Conservation (phyloP, 2,888 invertebrate species). For the Drosophila demipolita region DNA sequence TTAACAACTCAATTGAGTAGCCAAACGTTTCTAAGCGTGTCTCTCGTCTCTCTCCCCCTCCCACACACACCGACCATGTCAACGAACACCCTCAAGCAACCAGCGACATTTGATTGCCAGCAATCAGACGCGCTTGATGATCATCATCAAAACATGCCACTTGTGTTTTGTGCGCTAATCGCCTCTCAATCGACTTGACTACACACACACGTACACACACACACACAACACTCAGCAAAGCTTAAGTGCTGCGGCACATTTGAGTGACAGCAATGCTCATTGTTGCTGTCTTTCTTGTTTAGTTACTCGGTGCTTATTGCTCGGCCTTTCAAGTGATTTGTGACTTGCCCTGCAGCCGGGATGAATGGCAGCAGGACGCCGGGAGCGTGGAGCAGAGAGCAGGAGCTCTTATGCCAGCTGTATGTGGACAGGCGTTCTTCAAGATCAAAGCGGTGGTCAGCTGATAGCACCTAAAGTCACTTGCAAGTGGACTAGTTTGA, state of each 20-base stretch:
- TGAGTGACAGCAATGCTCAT: slow-evolving; percentile 64
- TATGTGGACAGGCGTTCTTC: slow-evolving; percentile 25
- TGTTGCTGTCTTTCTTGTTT: slow-evolving; percentile 36
- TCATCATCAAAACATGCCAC: slow-evolving; percentile 79
- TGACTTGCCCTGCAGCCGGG: slow-evolving; percentile 45
- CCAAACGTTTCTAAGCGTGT: slow-evolving; percentile 74
- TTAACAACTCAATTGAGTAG: slow-evolving; percentile 77
- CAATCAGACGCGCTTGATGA: slow-evolving; percentile 72
- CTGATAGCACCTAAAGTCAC: slow-evolving; percentile 23
- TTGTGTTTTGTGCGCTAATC: slow-evolving; percentile 77
- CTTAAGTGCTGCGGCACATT: slow-evolving; percentile 70
- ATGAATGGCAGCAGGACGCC: not conserved
- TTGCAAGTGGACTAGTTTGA: slow-evolving; percentile 1
- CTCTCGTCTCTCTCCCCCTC: slow-evolving; percentile 13
- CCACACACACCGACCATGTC: too few relatives aligned
- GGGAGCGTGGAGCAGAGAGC: not conserved
- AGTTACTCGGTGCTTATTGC: slow-evolving; percentile 65
- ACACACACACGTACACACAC: slow-evolving; percentile 22
- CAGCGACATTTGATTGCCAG: slow-evolving; percentile 75
- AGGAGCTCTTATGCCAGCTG: slow-evolving; percentile 14
- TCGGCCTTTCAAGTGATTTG: slow-evolving; percentile 57
- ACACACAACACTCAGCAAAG: slow-evolving; percentile 14
- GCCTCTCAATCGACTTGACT: slow-evolving; percentile 72
- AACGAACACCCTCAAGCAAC: slow-evolving; percentile 11
- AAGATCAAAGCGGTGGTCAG: slow-evolving; percentile 57